Evolutionary conservation across 2,888 invertebrate species (phyloP), one percentile per base, ranked within the genome.

Genomic region (Brachyptera risi): DNA sequence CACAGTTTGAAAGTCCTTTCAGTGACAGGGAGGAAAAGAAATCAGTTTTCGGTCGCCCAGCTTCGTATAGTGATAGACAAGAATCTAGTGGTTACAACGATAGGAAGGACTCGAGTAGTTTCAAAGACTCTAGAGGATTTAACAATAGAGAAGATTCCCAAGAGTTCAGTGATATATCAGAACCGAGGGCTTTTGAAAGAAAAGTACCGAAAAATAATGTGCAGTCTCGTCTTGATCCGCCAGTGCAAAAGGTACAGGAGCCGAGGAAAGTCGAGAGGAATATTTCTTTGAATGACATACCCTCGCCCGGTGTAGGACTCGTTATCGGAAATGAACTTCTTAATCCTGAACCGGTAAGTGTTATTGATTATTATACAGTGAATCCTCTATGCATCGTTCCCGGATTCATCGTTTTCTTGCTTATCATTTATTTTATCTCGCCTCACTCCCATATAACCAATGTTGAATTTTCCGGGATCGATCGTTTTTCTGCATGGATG

Each of bases 291-390:
- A n/a, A n/a, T n/a, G n/a, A n/a, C n/a, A 50, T 31, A 1, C 37
- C 57, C 37, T 23, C 62, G 21, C 27, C 70, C 60, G 74, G 74
- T 37, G 76, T 81, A 47, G 82, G 85, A 60, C 76, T 87, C 64
- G 80, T 90, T 61, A 85, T 89, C 68, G 88, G 85, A 65, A 82
- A 80, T 60, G 86, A 87, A 69, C 73, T 84, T 49, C 75, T 79
- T 54, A 84, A 83, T 74, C 79, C 83, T 40, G 86, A 88, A 79
- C 85, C 86, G 47, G 86, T 87, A 75, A 78, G 80, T 75, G 31
- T 24, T 58, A 31, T 31, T 7, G n/a, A n/a, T n/a, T n/a, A n/a
- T n/a, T n/a, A n/a, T n/a, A n/a, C n/a, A n/a, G n/a, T n/a, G n/a
- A n/a, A n/a, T n/a, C n/a, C n/a, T n/a, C n/a, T n/a, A n/a, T n/a